Conservation (phyloP, 1,140 invertebrate species). For the Callitettix versicolor region DNA sequence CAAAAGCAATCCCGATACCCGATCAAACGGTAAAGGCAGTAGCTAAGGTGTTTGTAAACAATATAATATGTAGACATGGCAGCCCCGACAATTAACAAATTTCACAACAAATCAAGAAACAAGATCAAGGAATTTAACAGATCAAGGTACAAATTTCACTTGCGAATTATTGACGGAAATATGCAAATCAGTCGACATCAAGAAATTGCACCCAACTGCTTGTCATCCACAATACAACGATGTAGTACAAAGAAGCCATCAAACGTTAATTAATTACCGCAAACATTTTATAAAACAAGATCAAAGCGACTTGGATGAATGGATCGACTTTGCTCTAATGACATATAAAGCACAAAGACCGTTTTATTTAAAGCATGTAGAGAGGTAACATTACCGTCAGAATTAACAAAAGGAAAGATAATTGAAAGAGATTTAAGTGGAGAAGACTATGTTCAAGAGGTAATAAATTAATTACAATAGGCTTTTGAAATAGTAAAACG, state of each 20-base stretch:
- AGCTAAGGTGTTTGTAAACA: slow-evolving; percentile 29
- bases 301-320: slow-evolving; percentile 28
- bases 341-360: background rate
- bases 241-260: slow-evolving; percentile 29
- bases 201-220: slow-evolving; percentile 25
- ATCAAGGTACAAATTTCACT: slow-evolving; percentile 32
- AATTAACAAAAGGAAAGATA: slow-evolving; percentile 1
- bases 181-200: slow-evolving; percentile 23
- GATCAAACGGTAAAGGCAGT: slow-evolving; percentile 32
- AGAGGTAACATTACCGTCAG: background rate
- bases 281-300: slow-evolving; percentile 26
- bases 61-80: slow-evolving; percentile 30
- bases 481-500: too few species aligned
- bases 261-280: slow-evolving; percentile 28
- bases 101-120: too few species aligned
- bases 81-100: slow-evolving; percentile 28
- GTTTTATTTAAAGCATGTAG: background rate
- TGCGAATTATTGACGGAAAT: slow-evolving; percentile 25
- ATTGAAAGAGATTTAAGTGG: too few species aligned
- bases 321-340: slow-evolving; percentile 10
- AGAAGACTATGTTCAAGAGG: too few species aligned
- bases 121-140: slow-evolving; percentile 32
- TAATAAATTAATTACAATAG: too few species aligned
- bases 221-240: slow-evolving; percentile 31
- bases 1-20: slow-evolving; percentile 29